Evolutionary conservation across 2,888 invertebrate species (phyloP), one percentile per base, ranked within the genome.

Genomic region (Endotricha flammealis): DNA sequence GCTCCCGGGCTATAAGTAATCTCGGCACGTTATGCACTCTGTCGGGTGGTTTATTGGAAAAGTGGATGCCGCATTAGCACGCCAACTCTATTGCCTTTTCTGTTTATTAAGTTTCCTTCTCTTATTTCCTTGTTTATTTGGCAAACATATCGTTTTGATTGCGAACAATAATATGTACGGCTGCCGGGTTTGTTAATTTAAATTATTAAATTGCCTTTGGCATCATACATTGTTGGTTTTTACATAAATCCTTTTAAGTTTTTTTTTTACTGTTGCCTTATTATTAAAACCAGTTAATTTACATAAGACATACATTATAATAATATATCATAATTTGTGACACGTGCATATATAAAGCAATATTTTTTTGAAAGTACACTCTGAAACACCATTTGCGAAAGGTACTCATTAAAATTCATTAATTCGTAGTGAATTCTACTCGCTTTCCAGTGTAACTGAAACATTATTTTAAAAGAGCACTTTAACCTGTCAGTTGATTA

Each of bases 21-120:
- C 79, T 70, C 68, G 63, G 73, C 75, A 75, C 79, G 77, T 77
- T 77, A 80, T 80, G 73, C 77, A 73, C 75, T 76, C 64, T 54
- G 64, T 53, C 65, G 71, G 67, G 53, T 58, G 66, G 68, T 77
- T 79, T 81, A 79, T 80, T 79, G 77, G 76, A 66, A 80, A 76
- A 72, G 68, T 74, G 65, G 68, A 66, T 68, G 60, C 62, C 46
- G 58, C 51, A 50, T 53, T 56, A 57, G 44, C 45, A 50, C 48
- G 50, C 46, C 58, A 55, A 64, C 65, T 64, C 53, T 58, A 57
- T 53, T 41, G 38, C 44, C 16, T 33, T n/a, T 14, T 12, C 13
- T 13, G 17, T 28, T 34, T 23, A 17, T 29, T 29, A 42, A 36
- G 29, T 39, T 29, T 14, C 10, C 17, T 10, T 32, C 23, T 5